Percentiles rank a stretch among this genome's conserved stretches.
Evolutionary conservation across 1,140 invertebrate species (phyloP).

Genomic region (Atta texana): DNA sequence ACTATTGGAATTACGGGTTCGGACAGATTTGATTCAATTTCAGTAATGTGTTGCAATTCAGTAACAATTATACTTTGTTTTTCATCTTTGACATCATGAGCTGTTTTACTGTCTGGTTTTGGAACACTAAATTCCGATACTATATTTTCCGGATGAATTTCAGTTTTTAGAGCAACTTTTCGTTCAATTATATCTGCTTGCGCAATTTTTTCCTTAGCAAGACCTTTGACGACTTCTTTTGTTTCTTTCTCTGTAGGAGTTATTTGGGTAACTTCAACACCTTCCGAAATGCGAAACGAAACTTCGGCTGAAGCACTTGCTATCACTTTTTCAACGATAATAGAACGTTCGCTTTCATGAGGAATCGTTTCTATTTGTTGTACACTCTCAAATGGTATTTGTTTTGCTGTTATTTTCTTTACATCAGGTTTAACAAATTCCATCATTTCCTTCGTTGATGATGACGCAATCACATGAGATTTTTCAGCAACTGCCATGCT

Average conservation of each 20-base stretch:
- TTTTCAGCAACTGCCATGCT: slow-evolving; percentile 77
- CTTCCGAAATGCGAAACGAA: slow-evolving; percentile 75
- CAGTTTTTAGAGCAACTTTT: slow-evolving; percentile 82
- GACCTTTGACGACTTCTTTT: slow-evolving; percentile 79
- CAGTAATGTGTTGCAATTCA: slow-evolving; percentile 84
- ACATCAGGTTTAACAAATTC: slow-evolving; percentile 67
- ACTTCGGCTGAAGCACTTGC: slow-evolving; percentile 76
- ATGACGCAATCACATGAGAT: slow-evolving; percentile 78
- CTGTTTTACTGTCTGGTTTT: slow-evolving; percentile 77
- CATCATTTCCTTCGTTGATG: slow-evolving; percentile 71
- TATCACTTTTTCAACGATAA: slow-evolving; percentile 67
- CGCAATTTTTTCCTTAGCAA: slow-evolving; percentile 82
- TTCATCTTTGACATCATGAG: slow-evolving; percentile 81
- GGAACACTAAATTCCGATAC: slow-evolving; percentile 80
- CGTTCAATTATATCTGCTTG: slow-evolving; percentile 81
- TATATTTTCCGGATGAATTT: slow-evolving; percentile 80
- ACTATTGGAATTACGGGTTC: slow-evolving; percentile 80
- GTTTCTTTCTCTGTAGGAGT: slow-evolving; percentile 78
- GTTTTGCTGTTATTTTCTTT: slow-evolving; percentile 73
- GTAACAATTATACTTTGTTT: slow-evolving; percentile 86
- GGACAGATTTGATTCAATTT: slow-evolving; percentile 85
- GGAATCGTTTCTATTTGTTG: slow-evolving; percentile 74
- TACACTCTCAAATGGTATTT: slow-evolving; percentile 80
- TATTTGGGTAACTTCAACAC: slow-evolving; percentile 81
- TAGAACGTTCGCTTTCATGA: slow-evolving; percentile 79